Evolutionary conservation across 2,113 vertebrate species (phyloP).

Genomic region (Clarias macrocephalus): DNA sequence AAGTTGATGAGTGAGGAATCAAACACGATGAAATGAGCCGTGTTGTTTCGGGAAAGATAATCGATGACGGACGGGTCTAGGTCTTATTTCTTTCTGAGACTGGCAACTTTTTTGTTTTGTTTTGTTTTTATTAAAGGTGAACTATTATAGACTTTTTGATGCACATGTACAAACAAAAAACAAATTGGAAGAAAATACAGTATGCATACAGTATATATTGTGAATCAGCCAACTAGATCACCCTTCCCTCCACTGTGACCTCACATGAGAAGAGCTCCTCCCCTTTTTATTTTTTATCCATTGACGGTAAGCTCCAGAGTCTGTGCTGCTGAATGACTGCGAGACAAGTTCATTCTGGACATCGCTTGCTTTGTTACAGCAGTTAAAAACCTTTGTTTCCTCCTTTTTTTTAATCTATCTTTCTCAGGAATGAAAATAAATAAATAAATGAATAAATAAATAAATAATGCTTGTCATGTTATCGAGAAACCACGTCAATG

Average conservation of each 20-base stretch:
- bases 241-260: too few relatives aligned
- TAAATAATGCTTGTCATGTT: neutral
- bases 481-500: neutral
- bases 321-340: neutral
- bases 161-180: too few relatives aligned
- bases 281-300: neutral
- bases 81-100: neutral
- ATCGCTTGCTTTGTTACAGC: neutral
- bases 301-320: neutral
- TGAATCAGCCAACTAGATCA: too few relatives aligned
- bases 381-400: neutral
- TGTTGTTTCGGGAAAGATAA: neutral
- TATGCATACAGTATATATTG: too few relatives aligned
- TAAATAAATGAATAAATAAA: neutral
- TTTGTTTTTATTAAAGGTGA: neutral
- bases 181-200: too few relatives aligned
- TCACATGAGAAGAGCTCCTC: too few relatives aligned
- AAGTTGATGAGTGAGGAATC: neutral
- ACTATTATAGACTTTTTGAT: too few relatives aligned
- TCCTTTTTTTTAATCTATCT: neutral
- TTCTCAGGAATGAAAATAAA: neutral
- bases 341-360: neutral
- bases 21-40: neutral
- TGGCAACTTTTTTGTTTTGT: neutral
- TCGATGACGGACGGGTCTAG: neutral